A percentile compares a stretch with the other conserved stretches of the same genome.
phyloP scores from a whole-genome alignment of 2,797 vertebrate species.

The Notamacropus eugenii region DNA sequence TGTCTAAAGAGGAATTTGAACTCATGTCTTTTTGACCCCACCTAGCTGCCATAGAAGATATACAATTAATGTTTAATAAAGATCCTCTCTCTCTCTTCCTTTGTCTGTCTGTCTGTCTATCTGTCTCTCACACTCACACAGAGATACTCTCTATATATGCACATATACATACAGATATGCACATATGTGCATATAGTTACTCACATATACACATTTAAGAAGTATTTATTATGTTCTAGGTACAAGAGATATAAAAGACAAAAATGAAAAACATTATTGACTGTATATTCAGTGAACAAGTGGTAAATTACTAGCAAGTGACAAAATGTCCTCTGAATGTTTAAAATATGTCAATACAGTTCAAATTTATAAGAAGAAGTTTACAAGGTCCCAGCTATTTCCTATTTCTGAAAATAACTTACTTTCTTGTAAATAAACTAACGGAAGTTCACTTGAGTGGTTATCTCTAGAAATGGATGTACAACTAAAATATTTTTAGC shows the following conservation, averaged over 20 bases:
- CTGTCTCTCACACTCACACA: no score
- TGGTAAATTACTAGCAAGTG: not conserved
- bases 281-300: not conserved
- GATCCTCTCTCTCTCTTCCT: not conserved
- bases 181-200: no score
- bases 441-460: not conserved
- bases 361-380: slow-evolving; percentile 2
- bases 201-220: not conserved
- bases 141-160: no score
- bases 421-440: not conserved
- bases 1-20: not conserved
- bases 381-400: slow-evolving; percentile 20
- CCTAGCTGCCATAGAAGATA: not conserved
- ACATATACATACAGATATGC: not conserved
- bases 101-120: no score
- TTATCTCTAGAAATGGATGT: not conserved
- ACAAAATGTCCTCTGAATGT: slow-evolving; percentile 36
- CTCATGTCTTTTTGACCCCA: not conserved
- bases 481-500: not conserved
- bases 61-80: not conserved
- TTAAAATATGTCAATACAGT: slow-evolving; percentile 1
- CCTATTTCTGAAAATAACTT: slow-evolving; percentile 39
- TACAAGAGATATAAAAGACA: not conserved
- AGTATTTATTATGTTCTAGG: not conserved
- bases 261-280: not conserved